Base-by-base conservation (phyloP, 2,797 vertebrate genomes). In the Denticeps clupeoides region DNA sequence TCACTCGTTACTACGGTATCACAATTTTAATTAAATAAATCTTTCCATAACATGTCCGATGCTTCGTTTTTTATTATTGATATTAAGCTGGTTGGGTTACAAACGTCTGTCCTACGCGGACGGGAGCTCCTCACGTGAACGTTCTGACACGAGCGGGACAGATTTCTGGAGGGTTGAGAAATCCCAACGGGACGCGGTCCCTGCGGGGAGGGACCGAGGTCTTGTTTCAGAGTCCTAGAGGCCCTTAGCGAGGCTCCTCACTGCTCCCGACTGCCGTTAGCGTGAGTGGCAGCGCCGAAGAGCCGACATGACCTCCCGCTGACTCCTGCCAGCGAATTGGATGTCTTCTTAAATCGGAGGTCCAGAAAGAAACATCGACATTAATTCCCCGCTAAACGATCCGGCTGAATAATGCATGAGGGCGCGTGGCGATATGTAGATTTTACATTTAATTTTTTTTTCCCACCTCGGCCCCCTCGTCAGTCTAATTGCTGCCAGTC, bases 401-500 rank as follows among this genome's bases (percentile, higher is more conserved):
- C 62, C 54, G 7, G 2, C 8, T 80, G 75, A 82, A 83, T 83
- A 80, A 84, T 82, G 74, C 69, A 84, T 80, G 69, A 80, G 59
- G 61, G 60, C 65, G 68, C 28, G 31, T 46, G 45, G 50, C 60
- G 63, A 67, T 71, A 79, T 79, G 79, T 66, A 81, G 73, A 82
- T 79, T 69, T 68, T 71, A n/a, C n/a, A n/a, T n/a, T n/a, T n/a
- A n/a, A n/a, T n/a, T n/a, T n/a, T n/a, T n/a, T n/a, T n/a, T n/a
- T 68, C 71, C 66, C 71, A 74, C 57, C 61, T 56, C 75, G 62
- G n/a, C 74, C 73, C 76, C 74, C 77, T 72, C 67, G 60, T 69
- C 70, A 67, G 73, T 62, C 69, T 81, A 77, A 82, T 78, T 81
- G 79, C 72, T 68, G 69, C 68, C 73, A 73, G 70, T 78, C 67